Percentiles rank a stretch among this genome's conserved stretches.
These are phyloP conservation scores for Schizopygopsis pylzovi DNA, from an alignment of 2,797 vertebrate genomes.

Conservation along the genomic window DNA sequence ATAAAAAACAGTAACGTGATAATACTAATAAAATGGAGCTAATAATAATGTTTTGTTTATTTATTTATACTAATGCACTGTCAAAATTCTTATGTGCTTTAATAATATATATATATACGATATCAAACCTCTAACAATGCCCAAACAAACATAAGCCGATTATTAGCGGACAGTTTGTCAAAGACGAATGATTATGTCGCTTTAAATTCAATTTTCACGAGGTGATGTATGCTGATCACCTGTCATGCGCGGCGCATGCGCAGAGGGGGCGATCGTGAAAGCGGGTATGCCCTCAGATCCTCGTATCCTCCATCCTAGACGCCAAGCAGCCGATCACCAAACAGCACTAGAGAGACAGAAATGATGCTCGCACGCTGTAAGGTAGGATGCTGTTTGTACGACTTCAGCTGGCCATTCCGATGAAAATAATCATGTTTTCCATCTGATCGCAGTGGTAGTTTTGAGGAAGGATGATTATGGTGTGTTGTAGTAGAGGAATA, in stretches of 20 bases:
- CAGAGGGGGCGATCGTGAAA: conserved; percentile 72
- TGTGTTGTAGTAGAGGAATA: background rate
- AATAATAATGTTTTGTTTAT: background rate
- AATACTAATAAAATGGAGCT: background rate
- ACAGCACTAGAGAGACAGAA: conserved; percentile 62
- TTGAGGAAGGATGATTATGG: background rate
- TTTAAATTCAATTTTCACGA: conserved; percentile 80
- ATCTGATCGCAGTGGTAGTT: background rate
- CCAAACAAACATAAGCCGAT: background rate
- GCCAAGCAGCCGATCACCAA: conserved; percentile 61
- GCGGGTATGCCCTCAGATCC: conserved; percentile 69
- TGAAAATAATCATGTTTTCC: background rate
- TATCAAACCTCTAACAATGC: background rate
- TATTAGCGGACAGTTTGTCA: background rate
- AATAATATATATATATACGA: background rate
- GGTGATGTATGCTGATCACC: conserved; percentile 79
- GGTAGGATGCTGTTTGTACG: conserved; percentile 63
- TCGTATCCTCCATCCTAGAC: conserved; percentile 78
- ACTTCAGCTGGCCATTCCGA: background rate
- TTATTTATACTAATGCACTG: background rate
- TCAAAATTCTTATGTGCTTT: background rate
- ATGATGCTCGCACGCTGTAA: conserved; percentile 62
- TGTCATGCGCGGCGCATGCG: conserved; percentile 82
- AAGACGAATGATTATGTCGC: conserved; percentile 69
- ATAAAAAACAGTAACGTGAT: background rate